phyloP scores from a whole-genome alignment of 2,797 vertebrate genomes.

The Vireo griseus region DNA sequence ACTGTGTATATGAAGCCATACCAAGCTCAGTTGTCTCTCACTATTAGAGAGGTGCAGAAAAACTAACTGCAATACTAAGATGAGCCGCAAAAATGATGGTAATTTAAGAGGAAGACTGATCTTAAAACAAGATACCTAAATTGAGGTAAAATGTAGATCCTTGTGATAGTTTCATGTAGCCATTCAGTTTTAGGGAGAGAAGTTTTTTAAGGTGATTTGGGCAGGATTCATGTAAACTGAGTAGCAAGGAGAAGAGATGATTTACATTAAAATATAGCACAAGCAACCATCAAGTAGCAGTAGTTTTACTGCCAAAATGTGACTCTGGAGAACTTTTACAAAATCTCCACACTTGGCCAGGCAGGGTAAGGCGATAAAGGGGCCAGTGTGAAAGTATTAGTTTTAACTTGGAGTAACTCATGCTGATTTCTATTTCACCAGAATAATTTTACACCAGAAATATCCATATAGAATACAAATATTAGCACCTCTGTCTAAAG shows the following conservation, averaged over 20 bases:
- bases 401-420: neutral
- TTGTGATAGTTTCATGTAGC: neutral
- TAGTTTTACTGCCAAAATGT: neutral
- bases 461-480: neutral
- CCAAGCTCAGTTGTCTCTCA: neutral
- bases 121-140: neutral
- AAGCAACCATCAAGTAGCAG: neutral
- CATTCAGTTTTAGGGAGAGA: neutral
- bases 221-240: neutral
- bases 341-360: neutral
- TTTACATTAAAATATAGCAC: neutral
- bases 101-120: neutral
- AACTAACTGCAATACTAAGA: neutral
- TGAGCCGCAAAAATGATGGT: neutral
- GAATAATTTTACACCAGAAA: neutral
- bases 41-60: neutral
- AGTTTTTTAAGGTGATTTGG: neutral
- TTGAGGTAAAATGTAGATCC: neutral
- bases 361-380: neutral
- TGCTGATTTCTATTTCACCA: neutral
- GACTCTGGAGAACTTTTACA: neutral
- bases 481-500: neutral
- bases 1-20: neutral
- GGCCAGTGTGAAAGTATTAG: neutral
- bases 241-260: neutral